These are phyloP conservation scores for Oxyura jamaicensis DNA, from an alignment of 2,113 vertebrate genomes.

Conservation along the genomic window DNA sequence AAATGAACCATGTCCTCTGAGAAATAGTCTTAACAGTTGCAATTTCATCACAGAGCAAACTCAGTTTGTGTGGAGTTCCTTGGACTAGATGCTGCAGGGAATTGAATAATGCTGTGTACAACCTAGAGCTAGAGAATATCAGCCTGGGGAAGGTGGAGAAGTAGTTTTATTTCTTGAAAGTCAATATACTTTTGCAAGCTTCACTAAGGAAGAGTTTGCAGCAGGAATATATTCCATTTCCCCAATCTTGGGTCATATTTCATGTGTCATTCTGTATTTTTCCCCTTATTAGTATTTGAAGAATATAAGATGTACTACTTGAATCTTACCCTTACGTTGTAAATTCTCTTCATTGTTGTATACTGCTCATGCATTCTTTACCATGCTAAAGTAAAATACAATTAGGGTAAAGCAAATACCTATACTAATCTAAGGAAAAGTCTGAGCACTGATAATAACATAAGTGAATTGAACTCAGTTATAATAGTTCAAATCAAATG, in stretches of 20 bases:
- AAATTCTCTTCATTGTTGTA: background rate
- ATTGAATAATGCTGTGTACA: background rate
- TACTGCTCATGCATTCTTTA: background rate
- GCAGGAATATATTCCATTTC: background rate
- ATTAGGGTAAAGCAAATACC: background rate
- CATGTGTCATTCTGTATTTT: background rate
- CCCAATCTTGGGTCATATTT: background rate
- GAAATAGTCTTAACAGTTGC: constrained; percentile 59
- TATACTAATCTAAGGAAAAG: background rate
- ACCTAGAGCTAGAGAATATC: background rate
- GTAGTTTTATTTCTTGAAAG: background rate
- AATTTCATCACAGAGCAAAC: constrained; percentile 30
- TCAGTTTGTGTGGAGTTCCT: background rate
- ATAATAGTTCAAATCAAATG: background rate
- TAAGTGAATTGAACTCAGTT: background rate
- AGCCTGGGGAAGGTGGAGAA: background rate
- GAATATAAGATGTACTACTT: background rate
- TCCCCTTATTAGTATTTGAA: background rate
- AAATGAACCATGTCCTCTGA: constrained; percentile 54
- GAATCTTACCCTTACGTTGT: background rate
- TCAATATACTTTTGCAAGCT: background rate
- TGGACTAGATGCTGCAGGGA: background rate
- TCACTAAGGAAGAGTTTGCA: background rate
- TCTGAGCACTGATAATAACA: background rate
- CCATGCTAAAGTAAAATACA: background rate